A percentile compares a stretch with the other conserved stretches of the same genome.
These are phyloP conservation scores for Cyprinodon variegatus DNA, from an alignment of 2,113 vertebrate species.

Conservation along the genomic window DNA sequence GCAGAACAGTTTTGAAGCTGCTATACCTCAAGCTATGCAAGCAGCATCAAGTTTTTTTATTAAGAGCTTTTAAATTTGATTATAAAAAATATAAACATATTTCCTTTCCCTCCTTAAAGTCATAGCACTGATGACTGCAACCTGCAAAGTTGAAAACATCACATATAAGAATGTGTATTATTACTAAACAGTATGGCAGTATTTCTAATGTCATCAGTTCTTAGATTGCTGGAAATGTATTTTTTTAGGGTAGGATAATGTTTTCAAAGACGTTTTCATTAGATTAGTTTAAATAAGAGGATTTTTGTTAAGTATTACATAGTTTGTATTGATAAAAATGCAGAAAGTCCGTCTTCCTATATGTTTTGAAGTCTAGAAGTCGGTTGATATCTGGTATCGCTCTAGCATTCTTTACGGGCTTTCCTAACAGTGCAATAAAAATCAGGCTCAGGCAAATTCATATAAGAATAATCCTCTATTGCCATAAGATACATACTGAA, in stretches of 20 bases:
- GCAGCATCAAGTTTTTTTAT: slow-evolving; percentile 42
- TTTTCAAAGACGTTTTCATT: slow-evolving; percentile 32
- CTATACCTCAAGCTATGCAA: slow-evolving; percentile 72
- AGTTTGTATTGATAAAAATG: slow-evolving; percentile 14
- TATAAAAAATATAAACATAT: slow-evolving; percentile 18
- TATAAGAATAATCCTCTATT: slow-evolving; percentile 22
- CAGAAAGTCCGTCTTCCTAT: slow-evolving; percentile 20
- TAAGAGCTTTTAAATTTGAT: slow-evolving; percentile 28
- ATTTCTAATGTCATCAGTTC: slow-evolving; percentile 72
- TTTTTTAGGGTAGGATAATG: slow-evolving; percentile 29
- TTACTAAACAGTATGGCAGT: slow-evolving; percentile 76
- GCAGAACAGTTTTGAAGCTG: slow-evolving; percentile 44
- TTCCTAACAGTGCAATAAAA: slow-evolving; percentile 67
- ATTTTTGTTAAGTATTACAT: slow-evolving; percentile 67
- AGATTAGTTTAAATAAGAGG: slow-evolving; percentile 45
- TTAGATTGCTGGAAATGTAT: slow-evolving; percentile 45
- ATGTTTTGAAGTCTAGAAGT: slow-evolving; percentile 31
- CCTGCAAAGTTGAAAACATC: slow-evolving; percentile 52
- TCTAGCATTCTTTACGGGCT: slow-evolving; percentile 13
- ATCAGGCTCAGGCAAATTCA: slow-evolving; percentile 39
- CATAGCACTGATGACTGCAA: slow-evolving; percentile 73
- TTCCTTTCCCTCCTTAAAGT: slow-evolving; percentile 46
- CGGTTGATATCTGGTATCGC: slow-evolving; percentile 34
- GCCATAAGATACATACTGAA: slow-evolving; percentile 30
- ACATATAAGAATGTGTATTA: slow-evolving; percentile 66